These are phyloP conservation scores for Acipenser transmontanus DNA, from an alignment of 2,797 vertebrate genomes.

Conservation along the genomic window DNA sequence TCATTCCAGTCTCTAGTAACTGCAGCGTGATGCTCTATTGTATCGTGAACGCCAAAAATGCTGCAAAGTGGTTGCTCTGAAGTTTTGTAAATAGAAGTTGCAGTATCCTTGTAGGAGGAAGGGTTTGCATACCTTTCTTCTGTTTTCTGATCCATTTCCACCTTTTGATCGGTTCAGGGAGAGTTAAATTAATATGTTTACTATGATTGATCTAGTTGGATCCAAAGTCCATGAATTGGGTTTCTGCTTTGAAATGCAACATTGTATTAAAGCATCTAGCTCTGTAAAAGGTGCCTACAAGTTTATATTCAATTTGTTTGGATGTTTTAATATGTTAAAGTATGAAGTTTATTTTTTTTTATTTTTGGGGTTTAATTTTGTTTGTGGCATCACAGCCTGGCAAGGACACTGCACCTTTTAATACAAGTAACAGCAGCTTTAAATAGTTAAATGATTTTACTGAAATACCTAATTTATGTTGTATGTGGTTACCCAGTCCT, in stretches of 20 bases:
- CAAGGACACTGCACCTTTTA: slow-evolving; percentile 5
- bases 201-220: neutral
- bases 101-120: slow-evolving; percentile 68
- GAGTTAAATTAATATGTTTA: neutral
- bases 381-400: neutral
- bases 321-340: slow-evolving; percentile 1
- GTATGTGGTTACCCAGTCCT: neutral
- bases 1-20: slow-evolving; percentile 84
- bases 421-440: neutral
- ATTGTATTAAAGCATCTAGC: slow-evolving; percentile 4
- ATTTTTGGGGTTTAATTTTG: neutral
- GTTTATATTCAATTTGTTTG: neutral
- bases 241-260: slow-evolving; percentile 14
- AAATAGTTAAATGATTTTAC: neutral
- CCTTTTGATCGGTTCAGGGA: slow-evolving; percentile 10
- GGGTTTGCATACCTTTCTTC: slow-evolving; percentile 30
- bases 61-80: slow-evolving; percentile 36
- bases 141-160: neutral
- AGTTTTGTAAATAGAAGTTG: slow-evolving; percentile 48
- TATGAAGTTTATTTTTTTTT: too few relatives aligned
- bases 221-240: neutral
- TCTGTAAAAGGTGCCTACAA: slow-evolving; percentile 13
- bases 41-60: slow-evolving; percentile 25
- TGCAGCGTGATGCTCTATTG: slow-evolving; percentile 61
- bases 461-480: neutral